These are phyloP conservation scores for Indicator maculatus DNA, from an alignment of 2,113 vertebrate species.

Conservation along the genomic window DNA sequence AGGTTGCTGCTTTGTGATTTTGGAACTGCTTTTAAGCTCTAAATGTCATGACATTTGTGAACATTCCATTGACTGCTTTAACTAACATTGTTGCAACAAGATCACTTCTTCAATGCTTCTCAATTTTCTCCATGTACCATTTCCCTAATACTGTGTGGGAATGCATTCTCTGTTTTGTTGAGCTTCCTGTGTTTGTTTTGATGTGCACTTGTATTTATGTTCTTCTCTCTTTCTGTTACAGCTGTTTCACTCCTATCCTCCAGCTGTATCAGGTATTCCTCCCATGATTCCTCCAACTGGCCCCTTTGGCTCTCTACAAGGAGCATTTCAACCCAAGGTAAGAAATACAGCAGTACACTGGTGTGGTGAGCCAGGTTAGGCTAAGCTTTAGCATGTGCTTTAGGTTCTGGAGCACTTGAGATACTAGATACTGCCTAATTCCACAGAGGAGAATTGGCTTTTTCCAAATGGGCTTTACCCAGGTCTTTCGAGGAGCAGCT, in stretches of 20 bases:
- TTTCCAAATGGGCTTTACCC: not conserved
- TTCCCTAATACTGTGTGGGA: not conserved
- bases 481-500: no score
- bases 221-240: constrained; percentile 71
- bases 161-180: not conserved
- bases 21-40: constrained; percentile 81
- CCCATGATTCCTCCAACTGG: constrained; percentile 96
- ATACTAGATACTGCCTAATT: not conserved
- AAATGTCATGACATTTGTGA: constrained; percentile 73
- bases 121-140: constrained; percentile 61
- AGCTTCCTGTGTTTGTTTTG: not conserved
- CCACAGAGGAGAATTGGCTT: not conserved
- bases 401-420: not conserved
- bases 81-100: constrained; percentile 65
- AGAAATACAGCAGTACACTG: not conserved
- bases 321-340: constrained; percentile 98
- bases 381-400: not conserved
- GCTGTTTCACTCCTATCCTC: constrained; percentile 97
- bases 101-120: constrained; percentile 43
- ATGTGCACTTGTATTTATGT: not conserved
- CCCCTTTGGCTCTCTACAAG: constrained; percentile 95
- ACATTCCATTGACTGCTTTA: constrained; percentile 70
- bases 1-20: constrained; percentile 72
- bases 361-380: not conserved
- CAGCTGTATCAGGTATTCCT: constrained; percentile 92